Percentiles rank a stretch among this genome's conserved stretches.
These are phyloP conservation scores for Drosophila fulvimacula DNA, from an alignment of 2,888 invertebrate genomes.

Conservation along the genomic window DNA sequence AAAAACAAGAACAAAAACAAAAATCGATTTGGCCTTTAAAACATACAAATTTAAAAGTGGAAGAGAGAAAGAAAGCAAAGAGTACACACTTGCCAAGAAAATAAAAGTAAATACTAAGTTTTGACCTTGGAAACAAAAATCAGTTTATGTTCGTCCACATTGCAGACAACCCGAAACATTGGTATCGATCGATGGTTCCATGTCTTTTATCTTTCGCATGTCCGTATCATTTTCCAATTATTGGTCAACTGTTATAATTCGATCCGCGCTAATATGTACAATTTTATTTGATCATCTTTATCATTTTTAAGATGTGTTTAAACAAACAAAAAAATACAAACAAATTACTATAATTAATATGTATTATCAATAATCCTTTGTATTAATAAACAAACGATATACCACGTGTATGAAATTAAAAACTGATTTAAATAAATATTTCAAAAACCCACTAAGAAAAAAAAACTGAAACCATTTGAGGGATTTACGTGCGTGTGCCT, in stretches of 20 bases:
- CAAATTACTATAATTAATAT: constrained; percentile 77
- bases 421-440: constrained; percentile 78
- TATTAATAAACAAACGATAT: constrained; percentile 76
- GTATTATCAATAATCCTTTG: constrained; percentile 79
- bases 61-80: constrained; percentile 25
- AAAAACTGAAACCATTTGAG: background rate
- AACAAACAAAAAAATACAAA: constrained; percentile 47
- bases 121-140: constrained; percentile 62
- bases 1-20: constrained; percentile 20
- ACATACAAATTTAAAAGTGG: constrained; percentile 42
- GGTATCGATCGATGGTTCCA: constrained; percentile 13
- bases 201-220: constrained; percentile 20
- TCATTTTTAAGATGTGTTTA: constrained; percentile 73
- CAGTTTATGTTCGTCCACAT: constrained; percentile 69
- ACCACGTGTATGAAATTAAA: constrained; percentile 70
- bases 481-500: constrained; percentile 9
- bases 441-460: constrained; percentile 55
- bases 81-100: constrained; percentile 72
- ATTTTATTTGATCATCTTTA: constrained; percentile 49
- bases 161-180: constrained; percentile 14
- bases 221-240: constrained; percentile 27
- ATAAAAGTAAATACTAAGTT: constrained; percentile 58
- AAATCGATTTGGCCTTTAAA: constrained; percentile 52
- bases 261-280: constrained; percentile 28
- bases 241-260: constrained; percentile 37